phyloP scores from a whole-genome alignment of 2,797 vertebrate species.

The Benthosema pterotum region DNA sequence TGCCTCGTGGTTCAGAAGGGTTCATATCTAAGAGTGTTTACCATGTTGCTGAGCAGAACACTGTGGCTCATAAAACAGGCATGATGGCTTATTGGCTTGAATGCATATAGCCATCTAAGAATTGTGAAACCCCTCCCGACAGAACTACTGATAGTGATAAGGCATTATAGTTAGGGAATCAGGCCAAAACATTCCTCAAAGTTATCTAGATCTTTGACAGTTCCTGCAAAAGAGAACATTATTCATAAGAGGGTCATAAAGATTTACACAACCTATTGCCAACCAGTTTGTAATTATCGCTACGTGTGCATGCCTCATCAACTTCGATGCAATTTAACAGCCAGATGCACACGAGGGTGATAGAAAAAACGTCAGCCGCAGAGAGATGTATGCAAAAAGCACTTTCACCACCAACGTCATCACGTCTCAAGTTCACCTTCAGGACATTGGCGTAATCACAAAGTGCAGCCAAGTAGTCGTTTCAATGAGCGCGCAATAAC shows the following conservation, averaged over 20 bases:
- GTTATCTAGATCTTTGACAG: not conserved
- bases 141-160: constrained; percentile 16
- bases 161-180: not conserved
- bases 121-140: constrained; percentile 14
- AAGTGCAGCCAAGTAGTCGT: not conserved
- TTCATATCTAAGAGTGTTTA: constrained; percentile 23
- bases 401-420: constrained; percentile 48
- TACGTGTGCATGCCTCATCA: not conserved
- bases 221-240: too few species aligned
- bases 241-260: too few species aligned
- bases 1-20: constrained; percentile 29
- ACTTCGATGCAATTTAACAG: not conserved
- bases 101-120: constrained; percentile 11
- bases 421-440: constrained; percentile 50
- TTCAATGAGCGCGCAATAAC: constrained; percentile 1
- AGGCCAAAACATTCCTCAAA: constrained; percentile 1
- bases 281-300: not conserved
- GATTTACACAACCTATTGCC: too few species aligned
- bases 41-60: constrained; percentile 13
- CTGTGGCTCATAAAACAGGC: constrained; percentile 23
- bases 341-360: too few species aligned
- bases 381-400: too few species aligned
- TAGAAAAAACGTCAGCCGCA: too few species aligned
- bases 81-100: not conserved
- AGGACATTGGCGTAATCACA: constrained; percentile 36